Base-by-base conservation (phyloP, 1,140 invertebrate species). In the Caerostris darwini region DNA sequence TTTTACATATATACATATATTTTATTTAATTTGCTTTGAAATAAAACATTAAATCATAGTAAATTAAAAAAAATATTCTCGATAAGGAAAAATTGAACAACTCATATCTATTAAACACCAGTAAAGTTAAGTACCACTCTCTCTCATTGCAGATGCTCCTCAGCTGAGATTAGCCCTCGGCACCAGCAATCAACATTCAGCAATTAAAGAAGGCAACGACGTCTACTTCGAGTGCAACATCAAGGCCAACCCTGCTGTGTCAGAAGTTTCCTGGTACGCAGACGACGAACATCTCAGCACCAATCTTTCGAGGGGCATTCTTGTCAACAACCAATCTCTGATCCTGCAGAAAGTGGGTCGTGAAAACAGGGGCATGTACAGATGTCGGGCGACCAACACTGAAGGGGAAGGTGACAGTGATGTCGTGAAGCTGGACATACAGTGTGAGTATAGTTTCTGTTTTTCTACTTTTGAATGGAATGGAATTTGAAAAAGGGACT, bases 391-490 rank as follows among this genome's bases (percentile, higher is more conserved):
- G 0, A 98, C 97, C 96, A 99, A 99, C 96, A 97, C 97, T 0
- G 98, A 99, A 96, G 98, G 98, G 1, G 98, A 98, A 95, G 98
- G 98, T 7, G 98, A 98, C 94, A 98, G 98, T 96, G 97, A 97
- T 81, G 97, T 97, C 1, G 98, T 99, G 95, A 97, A 97, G 91
- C 96, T 99, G 87, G 98, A 98, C 96, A 98, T 99, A 81, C 97
- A 98, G n/a, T 95, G 95, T 95, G 93, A 95, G 95, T 94, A 87
- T 85, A 6, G 2, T 34, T 34, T 34, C n/a, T n/a, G 2, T 34
- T 34, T 34, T 2, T 34, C 34, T 34, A 34, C 2, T 34, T 34
- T 34, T 34, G 34, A 34, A 34, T 34, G 0, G 2, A 34, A 34
- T 34, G 34, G 34, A 34, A 34, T 34, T 34, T 34, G 34, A 34